These are phyloP conservation scores for Heliangelus exortis DNA, from an alignment of 2,797 vertebrate genomes.

Conservation along the genomic window DNA sequence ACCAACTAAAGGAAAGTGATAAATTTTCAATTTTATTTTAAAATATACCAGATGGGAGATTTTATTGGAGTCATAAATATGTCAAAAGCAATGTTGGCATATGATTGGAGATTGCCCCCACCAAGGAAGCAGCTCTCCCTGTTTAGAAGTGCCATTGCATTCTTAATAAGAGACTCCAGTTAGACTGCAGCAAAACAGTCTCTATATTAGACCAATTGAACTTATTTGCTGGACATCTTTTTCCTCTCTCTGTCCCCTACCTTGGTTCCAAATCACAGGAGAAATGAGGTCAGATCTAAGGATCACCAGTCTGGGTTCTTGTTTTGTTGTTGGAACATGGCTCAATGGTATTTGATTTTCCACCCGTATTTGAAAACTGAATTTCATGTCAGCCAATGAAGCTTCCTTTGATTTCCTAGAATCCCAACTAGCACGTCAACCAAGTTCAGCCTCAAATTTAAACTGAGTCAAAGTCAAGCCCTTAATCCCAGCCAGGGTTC, in stretches of 20 bases:
- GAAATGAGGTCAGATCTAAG: constrained; percentile 47
- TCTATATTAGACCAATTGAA: constrained; percentile 77
- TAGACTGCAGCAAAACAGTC: constrained; percentile 71
- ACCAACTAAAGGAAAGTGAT: constrained; percentile 77
- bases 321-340: not conserved
- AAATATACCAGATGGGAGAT: constrained; percentile 85
- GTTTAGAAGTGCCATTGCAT: constrained; percentile 78
- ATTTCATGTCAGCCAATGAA: not conserved
- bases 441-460: constrained; percentile 30
- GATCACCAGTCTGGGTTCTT: not conserved
- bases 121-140: constrained; percentile 68
- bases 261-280: constrained; percentile 51
- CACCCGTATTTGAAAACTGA: not conserved
- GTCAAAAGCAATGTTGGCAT: constrained; percentile 79
- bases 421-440: constrained; percentile 19
- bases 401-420: constrained; percentile 39
- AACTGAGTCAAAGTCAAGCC: constrained; percentile 25
- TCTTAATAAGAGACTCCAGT: constrained; percentile 77
- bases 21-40: constrained; percentile 85
- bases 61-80: constrained; percentile 84
- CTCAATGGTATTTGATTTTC: not conserved
- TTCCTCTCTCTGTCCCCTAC: not conserved
- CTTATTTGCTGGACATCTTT: constrained; percentile 73
- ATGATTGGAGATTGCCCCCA: constrained; percentile 74
- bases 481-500: constrained; percentile 12